phyloP scores from a whole-genome alignment of 2,113 vertebrate genomes.

The Zosterops pallidus region DNA sequence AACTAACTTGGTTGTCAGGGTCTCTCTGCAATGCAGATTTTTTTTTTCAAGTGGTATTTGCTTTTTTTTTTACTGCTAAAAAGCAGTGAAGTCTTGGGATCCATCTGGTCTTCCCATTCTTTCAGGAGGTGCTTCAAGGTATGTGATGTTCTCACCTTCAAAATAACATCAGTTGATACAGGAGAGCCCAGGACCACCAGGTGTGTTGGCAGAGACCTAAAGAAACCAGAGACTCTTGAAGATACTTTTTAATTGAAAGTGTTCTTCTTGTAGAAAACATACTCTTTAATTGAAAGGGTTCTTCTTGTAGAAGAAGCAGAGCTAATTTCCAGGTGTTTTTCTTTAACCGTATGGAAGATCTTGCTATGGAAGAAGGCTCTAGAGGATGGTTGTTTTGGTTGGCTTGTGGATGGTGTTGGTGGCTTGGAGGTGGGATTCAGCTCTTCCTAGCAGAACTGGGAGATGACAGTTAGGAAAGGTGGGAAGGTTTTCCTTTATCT shows the following conservation, averaged over 20 bases:
- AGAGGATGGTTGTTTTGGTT: neutral
- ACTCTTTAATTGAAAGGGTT: neutral
- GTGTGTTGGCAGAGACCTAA: neutral
- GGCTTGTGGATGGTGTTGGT: neutral
- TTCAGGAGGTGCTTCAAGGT: neutral
- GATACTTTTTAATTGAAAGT: neutral
- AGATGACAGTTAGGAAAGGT: neutral
- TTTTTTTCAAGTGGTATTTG: neutral
- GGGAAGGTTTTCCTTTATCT: neutral
- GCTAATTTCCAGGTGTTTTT: neutral
- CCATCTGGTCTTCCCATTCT: neutral
- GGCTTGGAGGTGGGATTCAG: neutral
- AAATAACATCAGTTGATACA: rapidly evolving
- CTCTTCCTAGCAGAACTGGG: neutral
- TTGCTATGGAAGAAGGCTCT: neutral
- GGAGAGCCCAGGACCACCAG: neutral
- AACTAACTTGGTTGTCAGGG: neutral
- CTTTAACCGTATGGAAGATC: neutral
- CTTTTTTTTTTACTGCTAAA: neutral
- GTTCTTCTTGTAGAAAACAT: neutral
- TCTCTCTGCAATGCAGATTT: neutral
- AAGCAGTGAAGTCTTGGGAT: neutral
- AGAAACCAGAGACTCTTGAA: neutral
- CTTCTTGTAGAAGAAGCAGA: neutral
- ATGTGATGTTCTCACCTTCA: neutral